These are phyloP conservation scores for western clawed frog (Xenopus tropicalis) DNA, from an alignment of 2,113 vertebrate species.

Conservation along the genomic window UCB_Xtro_10.0 CM004444.2:31146001-31146500, in stretches of 20 bases:
- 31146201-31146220: slow-evolving; percentile 63
- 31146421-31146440: too few species aligned
- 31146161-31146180: slow-evolving; percentile 97
- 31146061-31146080: background rate
- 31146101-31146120: background rate
- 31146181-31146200: slow-evolving; percentile 89
- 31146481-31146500: too few species aligned
- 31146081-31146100: background rate
- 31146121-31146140: too few species aligned
- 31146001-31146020: slow-evolving; percentile 78
- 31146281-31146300: slow-evolving; percentile 87
- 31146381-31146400: slow-evolving; percentile 65
- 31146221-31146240: slow-evolving; percentile 83
- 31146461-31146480: too few species aligned
- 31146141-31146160: background rate
- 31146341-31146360: slow-evolving; percentile 88
- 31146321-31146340: slow-evolving; percentile 81
- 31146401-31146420: background rate
- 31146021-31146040: slow-evolving; percentile 91
- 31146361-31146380: slow-evolving; percentile 80
- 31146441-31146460: too few species aligned
- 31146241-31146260: slow-evolving; percentile 66
- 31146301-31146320: slow-evolving; percentile 71
- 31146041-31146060: slow-evolving; percentile 96
- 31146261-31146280: slow-evolving; percentile 72